These are phyloP conservation scores for Perizoma affinitatum DNA, from an alignment of 2,888 invertebrate genomes.

Conservation along the genomic window DNA sequence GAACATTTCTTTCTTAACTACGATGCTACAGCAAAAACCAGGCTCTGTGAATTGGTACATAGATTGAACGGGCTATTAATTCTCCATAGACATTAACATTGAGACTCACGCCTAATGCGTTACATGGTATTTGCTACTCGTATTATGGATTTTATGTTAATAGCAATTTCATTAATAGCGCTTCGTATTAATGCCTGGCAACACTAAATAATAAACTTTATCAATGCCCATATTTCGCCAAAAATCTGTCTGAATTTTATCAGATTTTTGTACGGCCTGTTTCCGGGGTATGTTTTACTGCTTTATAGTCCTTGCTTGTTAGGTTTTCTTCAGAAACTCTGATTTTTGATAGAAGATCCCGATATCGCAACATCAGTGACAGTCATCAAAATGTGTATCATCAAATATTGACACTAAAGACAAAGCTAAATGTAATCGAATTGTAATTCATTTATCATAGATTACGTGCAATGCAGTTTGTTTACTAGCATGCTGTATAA, in stretches of 20 bases:
- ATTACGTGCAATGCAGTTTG: too few relatives aligned
- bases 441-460: too few relatives aligned
- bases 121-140: constrained; percentile 21
- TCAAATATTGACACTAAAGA: too few relatives aligned
- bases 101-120: constrained; percentile 34
- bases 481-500: too few relatives aligned
- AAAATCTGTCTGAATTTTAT: constrained; percentile 19
- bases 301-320: constrained; percentile 11
- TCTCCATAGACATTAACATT: constrained; percentile 37
- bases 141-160: constrained; percentile 28
- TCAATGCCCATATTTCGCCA: constrained; percentile 36
- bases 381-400: too few relatives aligned
- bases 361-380: too few relatives aligned
- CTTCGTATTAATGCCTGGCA: constrained; percentile 33
- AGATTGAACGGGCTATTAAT: constrained; percentile 35
- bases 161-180: constrained; percentile 36
- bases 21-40: constrained; percentile 8
- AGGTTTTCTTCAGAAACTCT: constrained; percentile 14
- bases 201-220: constrained; percentile 34
- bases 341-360: constrained; percentile 9
- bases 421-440: too few relatives aligned
- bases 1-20: background rate
- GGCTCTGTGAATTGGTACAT: constrained; percentile 13
- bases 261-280: constrained; percentile 20
- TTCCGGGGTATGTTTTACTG: constrained; percentile 22